These are phyloP conservation scores for Thereva unica DNA, from an alignment of 2,888 invertebrate species.

Conservation along the genomic window DNA sequence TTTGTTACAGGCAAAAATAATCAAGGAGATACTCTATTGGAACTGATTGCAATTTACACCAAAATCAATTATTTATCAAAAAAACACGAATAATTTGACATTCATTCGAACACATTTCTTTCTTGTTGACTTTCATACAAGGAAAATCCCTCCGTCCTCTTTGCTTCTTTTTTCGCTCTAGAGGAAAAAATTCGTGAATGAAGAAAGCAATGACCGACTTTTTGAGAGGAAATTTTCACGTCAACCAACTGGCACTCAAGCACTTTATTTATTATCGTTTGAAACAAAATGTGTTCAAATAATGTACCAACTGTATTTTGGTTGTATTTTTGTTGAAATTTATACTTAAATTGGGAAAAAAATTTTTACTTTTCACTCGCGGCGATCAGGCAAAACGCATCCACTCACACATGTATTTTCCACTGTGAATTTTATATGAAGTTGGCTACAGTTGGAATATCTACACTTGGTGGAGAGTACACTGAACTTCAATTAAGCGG, in stretches of 20 bases:
- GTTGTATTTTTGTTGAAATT: constrained; percentile 30
- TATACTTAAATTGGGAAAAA: constrained; percentile 35
- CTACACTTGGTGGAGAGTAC: neutral
- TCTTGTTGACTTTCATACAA: constrained; percentile 31
- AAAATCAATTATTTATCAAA: constrained; percentile 19
- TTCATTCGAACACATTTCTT: constrained; percentile 35
- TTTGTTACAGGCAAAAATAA: neutral
- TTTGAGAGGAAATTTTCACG: constrained; percentile 7
- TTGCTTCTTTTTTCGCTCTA: constrained; percentile 6
- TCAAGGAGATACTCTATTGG: constrained; percentile 11
- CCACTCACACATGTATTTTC: constrained; percentile 60
- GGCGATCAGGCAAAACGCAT: constrained; percentile 65
- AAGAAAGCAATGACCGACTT: constrained; percentile 37
- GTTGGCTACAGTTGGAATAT: constrained; percentile 14
- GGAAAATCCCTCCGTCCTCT: constrained; percentile 31
- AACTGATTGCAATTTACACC: constrained; percentile 6
- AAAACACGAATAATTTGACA: neutral
- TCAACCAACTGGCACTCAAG: constrained; percentile 15
- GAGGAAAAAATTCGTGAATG: constrained; percentile 3
- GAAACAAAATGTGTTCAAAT: constrained; percentile 37
- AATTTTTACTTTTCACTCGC: constrained; percentile 61
- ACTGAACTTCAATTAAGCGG: constrained; percentile 12
- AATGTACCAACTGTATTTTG: constrained; percentile 35
- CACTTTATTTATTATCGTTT: constrained; percentile 22
- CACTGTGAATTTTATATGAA: constrained; percentile 35